These are phyloP conservation scores for Toxonevra muliebris DNA, from an alignment of 2,888 invertebrate genomes.

Conservation along the genomic window DNA sequence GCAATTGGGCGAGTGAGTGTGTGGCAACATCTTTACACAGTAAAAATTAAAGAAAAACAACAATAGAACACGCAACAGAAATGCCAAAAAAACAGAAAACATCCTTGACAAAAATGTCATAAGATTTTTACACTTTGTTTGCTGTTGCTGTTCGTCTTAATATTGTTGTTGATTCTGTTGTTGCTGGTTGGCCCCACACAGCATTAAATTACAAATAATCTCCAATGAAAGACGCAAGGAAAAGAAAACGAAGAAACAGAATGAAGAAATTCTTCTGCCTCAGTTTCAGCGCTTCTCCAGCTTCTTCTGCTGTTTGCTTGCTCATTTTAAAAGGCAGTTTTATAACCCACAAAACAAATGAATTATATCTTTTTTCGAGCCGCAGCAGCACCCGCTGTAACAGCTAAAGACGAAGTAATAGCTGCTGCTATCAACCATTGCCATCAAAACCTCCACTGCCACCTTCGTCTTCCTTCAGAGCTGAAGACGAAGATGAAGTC, in stretches of 20 bases:
- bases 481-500: background rate
- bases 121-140: conserved; percentile 24
- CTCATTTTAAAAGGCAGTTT: conserved; percentile 28
- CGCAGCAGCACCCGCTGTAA: background rate
- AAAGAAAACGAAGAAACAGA: background rate
- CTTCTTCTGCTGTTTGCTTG: background rate
- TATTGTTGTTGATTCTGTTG: background rate
- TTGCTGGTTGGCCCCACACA: background rate
- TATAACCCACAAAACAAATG: conserved; percentile 38
- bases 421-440: background rate
- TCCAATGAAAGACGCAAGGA: conserved; percentile 5
- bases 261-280: background rate
- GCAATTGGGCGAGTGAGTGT: background rate
- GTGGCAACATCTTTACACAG: background rate
- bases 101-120: conserved; percentile 30
- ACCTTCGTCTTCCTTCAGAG: background rate
- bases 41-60: background rate
- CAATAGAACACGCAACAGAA: conserved; percentile 5
- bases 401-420: conserved; percentile 15
- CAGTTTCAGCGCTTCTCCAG: background rate
- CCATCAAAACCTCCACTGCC: background rate
- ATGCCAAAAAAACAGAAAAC: conserved; percentile 3
- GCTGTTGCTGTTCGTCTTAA: conserved; percentile 2
- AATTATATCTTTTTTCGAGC: conserved; percentile 34
- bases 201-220: conserved; percentile 14